Evolutionary conservation across 2,888 invertebrate species (phyloP).

Genomic region (Ennomos erosarius): DNA sequence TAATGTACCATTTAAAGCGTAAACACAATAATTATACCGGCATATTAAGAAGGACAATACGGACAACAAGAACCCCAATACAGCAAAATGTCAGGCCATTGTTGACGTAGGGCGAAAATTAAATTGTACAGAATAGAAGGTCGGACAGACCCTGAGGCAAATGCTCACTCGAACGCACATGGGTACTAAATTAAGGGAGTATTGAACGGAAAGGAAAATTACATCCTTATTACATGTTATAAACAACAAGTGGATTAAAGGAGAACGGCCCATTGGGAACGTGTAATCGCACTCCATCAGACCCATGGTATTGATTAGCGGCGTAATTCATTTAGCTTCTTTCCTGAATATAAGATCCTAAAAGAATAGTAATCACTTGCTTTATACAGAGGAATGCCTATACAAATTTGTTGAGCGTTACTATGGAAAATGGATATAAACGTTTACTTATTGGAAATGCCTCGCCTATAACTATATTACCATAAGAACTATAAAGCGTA

Average conservation of each 20-base stretch:
- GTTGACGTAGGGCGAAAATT: constrained; percentile 47
- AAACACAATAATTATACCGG: constrained; percentile 12
- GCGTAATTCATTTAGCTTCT: no score
- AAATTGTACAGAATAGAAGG: constrained; percentile 44
- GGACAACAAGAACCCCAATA: constrained; percentile 36
- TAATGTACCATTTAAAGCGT: neutral
- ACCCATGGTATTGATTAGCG: no score
- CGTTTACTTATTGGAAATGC: no score
- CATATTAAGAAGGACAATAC: constrained; percentile 44
- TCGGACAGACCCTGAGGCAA: constrained; percentile 30
- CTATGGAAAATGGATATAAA: no score
- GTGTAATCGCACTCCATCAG: no score
- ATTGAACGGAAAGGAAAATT: constrained; percentile 3
- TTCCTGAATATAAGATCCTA: no score
- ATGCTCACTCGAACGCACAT: constrained; percentile 23
- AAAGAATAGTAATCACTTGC: no score
- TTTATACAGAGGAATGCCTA: no score
- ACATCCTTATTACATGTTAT: neutral
- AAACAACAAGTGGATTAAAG: constrained; percentile 2
- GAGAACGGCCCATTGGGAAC: neutral
- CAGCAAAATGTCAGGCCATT: constrained; percentile 45
- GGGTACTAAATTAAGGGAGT: constrained; percentile 12
- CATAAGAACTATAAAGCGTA: no score
- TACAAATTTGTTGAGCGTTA: no score
- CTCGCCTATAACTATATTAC: no score